A percentile compares a stretch with the other conserved stretches of the same genome.
phyloP scores from a whole-genome alignment of 2,888 invertebrate species.

The Diaprepes abbreviatus region DNA sequence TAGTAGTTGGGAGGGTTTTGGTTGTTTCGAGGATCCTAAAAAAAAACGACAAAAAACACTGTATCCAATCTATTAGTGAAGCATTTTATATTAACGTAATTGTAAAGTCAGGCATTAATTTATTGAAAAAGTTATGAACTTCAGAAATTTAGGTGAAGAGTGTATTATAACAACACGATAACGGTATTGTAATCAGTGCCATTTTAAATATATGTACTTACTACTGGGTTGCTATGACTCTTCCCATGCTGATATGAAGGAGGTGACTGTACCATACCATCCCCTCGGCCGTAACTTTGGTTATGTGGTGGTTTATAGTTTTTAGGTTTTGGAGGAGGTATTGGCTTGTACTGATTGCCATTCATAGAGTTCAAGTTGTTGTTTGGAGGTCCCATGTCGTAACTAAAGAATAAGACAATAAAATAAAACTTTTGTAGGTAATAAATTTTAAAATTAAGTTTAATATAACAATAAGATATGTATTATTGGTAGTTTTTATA shows the following conservation, averaged over 20 bases:
- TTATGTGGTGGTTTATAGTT: conserved; percentile 84
- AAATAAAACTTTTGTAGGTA: too few species aligned
- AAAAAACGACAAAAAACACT: neutral
- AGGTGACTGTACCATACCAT: conserved; percentile 60
- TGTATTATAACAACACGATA: too few species aligned
- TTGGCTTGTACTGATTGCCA: conserved; percentile 79
- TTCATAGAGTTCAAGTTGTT: conserved; percentile 62
- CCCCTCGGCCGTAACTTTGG: conserved; percentile 57
- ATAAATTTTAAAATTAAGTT: too few species aligned
- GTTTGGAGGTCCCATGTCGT: conserved; percentile 49
- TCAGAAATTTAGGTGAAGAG: too few species aligned
- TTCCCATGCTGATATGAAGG: conserved; percentile 66
- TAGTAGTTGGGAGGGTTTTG: conserved; percentile 63
- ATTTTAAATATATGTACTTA: conserved; percentile 60
- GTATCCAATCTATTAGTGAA: too few species aligned
- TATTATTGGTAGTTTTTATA: too few species aligned
- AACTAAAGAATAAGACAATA: conserved; percentile 38
- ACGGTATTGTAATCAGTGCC: too few species aligned
- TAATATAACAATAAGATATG: too few species aligned
- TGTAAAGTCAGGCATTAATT: too few species aligned
- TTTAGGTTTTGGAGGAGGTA: conserved; percentile 94
- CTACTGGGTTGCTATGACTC: conserved; percentile 68
- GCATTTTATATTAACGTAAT: too few species aligned
- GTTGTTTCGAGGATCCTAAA: conserved; percentile 62
- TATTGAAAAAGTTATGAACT: too few species aligned